These are phyloP conservation scores for Eupsilia transversa DNA, from an alignment of 2,888 invertebrate species.

Conservation along the genomic window DNA sequence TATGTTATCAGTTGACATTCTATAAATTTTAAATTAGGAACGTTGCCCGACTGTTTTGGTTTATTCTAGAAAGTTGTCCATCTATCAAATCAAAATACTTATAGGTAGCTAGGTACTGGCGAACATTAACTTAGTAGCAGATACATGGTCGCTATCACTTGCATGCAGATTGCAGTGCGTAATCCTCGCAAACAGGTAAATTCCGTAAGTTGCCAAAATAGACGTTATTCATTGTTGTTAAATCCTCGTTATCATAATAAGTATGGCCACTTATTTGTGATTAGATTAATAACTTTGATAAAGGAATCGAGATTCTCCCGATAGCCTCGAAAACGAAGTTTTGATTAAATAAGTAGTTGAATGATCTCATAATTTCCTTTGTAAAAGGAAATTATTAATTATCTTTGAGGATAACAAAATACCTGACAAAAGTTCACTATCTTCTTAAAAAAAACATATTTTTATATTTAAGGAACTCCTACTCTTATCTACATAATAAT, in stretches of 20 bases:
- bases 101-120: not conserved
- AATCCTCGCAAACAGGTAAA: not conserved
- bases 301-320: slow-evolving; percentile 15
- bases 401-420: no score
- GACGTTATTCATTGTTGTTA: slow-evolving; percentile 25
- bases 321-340: slow-evolving; percentile 24
- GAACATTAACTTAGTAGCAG: not conserved
- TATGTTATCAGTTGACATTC: not conserved
- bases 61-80: not conserved
- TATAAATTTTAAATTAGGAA: not conserved
- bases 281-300: slow-evolving; percentile 48
- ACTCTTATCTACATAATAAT: not conserved
- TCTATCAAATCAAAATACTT: not conserved
- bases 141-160: not conserved
- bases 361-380: slow-evolving; percentile 50
- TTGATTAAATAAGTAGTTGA: slow-evolving; percentile 28
- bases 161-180: not conserved
- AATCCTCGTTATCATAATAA: slow-evolving; percentile 30
- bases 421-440: no score
- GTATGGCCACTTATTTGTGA: slow-evolving; percentile 29
- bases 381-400: no score
- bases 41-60: not conserved
- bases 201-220: slow-evolving; percentile 29
- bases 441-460: no score
- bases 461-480: no score